Evolutionary conservation across 2,113 vertebrate species (phyloP), one percentile per base, ranked within the genome.

Genomic region (Lota lota): DNA sequence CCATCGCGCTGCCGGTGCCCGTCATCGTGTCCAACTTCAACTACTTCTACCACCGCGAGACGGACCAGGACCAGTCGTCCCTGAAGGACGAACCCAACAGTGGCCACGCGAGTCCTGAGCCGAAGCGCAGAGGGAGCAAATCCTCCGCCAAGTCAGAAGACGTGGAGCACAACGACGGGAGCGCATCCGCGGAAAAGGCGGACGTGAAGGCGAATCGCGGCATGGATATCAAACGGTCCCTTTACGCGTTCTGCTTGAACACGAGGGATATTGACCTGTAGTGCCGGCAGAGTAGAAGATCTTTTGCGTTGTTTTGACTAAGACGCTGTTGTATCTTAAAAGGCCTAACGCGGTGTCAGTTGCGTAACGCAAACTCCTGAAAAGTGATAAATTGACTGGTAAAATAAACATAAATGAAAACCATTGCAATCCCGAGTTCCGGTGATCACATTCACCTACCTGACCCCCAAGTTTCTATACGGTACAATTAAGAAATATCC

Each of bases 21-120:
- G 96, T 98, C 78, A 99, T 98, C 0, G 97, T 98, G 0, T 98
- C 97, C 79, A 98, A 99, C 89, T 99, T 99, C 86, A 99, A 98
- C 79, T 99, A 98, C 88, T 98, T 98, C 88, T 99, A 98, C 82
- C 96, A 99, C 83, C 82, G 97, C 0, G 97, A 98, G 83, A 98
- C 95, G 0, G 96, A 98, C 77, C 95, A 96, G 0, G 97, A 97
- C 40, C 96, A 95, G 82, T 85, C 91, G 0, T 61, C 90, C 1
- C 91, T 97, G 61, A 95, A 94, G 74, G 95, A 98, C 0, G 94
- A 97, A 1, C 88, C 91, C 5, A 82, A 81, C 16, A 85, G 84
- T 61, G 83, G 77, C 22, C 84, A 87, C 1, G 83, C 77, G 22
- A 92, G 86, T 19, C 89, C 86, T 0, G 94, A 94, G 10, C 69